phyloP scores from a whole-genome alignment of 2,113 vertebrate genomes.

The Chlamydotis undulata region DNA sequence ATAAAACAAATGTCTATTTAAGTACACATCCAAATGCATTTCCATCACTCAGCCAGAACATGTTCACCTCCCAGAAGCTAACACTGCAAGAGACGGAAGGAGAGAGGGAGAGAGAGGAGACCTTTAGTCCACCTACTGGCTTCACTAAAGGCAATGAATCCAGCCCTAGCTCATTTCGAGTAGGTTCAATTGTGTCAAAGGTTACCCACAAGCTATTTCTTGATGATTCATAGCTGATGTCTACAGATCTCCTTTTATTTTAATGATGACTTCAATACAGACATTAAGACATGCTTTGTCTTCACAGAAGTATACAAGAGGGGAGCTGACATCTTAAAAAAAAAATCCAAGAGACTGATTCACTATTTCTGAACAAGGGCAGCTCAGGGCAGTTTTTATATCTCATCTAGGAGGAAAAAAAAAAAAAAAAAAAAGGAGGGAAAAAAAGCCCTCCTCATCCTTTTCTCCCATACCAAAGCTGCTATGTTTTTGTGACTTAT shows the following conservation, averaged over 20 bases:
- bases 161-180: slow-evolving; percentile 63
- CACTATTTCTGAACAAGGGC: slow-evolving; percentile 5
- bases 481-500: slow-evolving; percentile 39
- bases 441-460: background rate
- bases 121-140: slow-evolving; percentile 56
- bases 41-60: slow-evolving; percentile 48
- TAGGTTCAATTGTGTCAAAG: slow-evolving; percentile 59
- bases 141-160: slow-evolving; percentile 62
- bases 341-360: slow-evolving; percentile 3
- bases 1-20: slow-evolving; percentile 61
- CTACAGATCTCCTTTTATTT: slow-evolving; percentile 68
- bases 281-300: slow-evolving; percentile 60
- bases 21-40: slow-evolving; percentile 57
- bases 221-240: slow-evolving; percentile 64
- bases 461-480: slow-evolving; percentile 4
- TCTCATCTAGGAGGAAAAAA: background rate
- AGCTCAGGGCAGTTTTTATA: slow-evolving; percentile 53
- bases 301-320: slow-evolving; percentile 23
- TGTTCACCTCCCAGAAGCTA: slow-evolving; percentile 53
- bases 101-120: background rate
- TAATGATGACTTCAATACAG: slow-evolving; percentile 65
- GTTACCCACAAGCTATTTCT: slow-evolving; percentile 67
- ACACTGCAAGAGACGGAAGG: slow-evolving; percentile 20
- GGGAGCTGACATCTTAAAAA: slow-evolving; percentile 41
- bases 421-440: fast-evolving